phyloP scores from a whole-genome alignment of 92 coral and sea anemone species.

The Porites divaricata region DNA sequence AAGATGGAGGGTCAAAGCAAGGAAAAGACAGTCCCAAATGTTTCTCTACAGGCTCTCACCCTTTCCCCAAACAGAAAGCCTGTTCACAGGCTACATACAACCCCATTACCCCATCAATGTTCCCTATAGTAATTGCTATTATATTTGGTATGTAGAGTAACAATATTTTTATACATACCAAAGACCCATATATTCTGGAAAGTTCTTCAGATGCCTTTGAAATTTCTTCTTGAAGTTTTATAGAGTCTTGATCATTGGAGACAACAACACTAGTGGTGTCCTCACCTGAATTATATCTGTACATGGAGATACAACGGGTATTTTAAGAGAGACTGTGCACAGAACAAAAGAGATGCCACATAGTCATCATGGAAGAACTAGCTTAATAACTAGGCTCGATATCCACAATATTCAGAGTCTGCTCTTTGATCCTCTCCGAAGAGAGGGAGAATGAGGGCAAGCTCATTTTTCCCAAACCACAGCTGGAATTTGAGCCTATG shows the following conservation, averaged over 20 bases:
- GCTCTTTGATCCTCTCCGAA: too few species aligned
- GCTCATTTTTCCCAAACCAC: too few species aligned
- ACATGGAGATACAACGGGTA: neutral
- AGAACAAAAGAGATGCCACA: neutral
- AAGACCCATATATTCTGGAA: conserved; percentile 55
- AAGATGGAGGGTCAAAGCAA: too few species aligned
- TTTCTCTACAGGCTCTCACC: too few species aligned
- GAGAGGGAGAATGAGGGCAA: too few species aligned
- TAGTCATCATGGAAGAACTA: too few species aligned
- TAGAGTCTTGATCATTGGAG: conserved; percentile 48
- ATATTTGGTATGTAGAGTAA: neutral
- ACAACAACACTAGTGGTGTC: conserved; percentile 53
- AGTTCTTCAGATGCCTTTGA: conserved; percentile 81
- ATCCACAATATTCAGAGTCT: too few species aligned
- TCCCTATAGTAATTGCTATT: neutral
- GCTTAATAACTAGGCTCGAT: too few species aligned
- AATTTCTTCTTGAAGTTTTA: conserved; percentile 70
- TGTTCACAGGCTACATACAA: neutral
- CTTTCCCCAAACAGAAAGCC: too few species aligned
- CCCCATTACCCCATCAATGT: too few species aligned
- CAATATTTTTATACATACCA: conserved; percentile 41
- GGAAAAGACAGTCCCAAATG: too few species aligned
- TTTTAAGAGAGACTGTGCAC: neutral
- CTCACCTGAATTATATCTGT: conserved; percentile 54
- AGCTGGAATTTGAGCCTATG: too few species aligned